A percentile compares a stretch with the other conserved stretches of the same genome.
phyloP scores from a whole-genome alignment of 1,140 invertebrate genomes.

The Pomacea maculata region DNA sequence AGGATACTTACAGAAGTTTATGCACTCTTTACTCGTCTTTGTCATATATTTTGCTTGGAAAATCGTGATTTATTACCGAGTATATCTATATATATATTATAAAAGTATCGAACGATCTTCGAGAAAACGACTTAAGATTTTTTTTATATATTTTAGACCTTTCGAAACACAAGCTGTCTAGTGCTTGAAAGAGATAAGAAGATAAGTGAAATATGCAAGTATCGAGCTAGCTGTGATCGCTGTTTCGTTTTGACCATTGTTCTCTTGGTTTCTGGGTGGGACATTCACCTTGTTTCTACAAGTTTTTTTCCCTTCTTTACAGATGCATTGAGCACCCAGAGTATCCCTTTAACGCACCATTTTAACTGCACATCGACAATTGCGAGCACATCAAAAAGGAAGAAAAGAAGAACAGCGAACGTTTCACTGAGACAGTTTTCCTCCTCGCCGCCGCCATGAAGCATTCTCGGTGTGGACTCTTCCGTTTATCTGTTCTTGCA shows the following conservation, averaged over 20 bases:
- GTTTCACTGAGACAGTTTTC: not conserved
- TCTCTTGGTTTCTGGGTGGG: not conserved
- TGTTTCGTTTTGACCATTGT: not conserved
- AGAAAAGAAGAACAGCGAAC: not conserved
- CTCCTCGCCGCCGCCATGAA: not conserved
- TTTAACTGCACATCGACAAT: not conserved
- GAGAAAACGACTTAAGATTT: no score
- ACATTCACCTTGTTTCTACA: not conserved
- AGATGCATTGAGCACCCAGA: not conserved
- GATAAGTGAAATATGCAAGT: not conserved
- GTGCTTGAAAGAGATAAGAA: not conserved
- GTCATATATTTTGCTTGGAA: not conserved
- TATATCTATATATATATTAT: not conserved
- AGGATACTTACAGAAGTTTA: constrained; percentile 18
- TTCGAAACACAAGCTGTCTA: not conserved
- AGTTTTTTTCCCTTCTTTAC: not conserved
- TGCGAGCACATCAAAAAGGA: not conserved
- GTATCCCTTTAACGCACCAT: not conserved
- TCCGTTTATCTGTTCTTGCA: constrained; percentile 1
- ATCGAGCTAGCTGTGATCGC: not conserved
- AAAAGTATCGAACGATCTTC: not conserved
- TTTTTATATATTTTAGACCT: not conserved
- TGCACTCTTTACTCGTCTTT: not conserved
- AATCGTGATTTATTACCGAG: not conserved
- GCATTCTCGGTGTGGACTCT: not conserved